These are phyloP conservation scores for Pristis pectinata DNA, from an alignment of 2,797 vertebrate genomes.

Conservation along the genomic window DNA sequence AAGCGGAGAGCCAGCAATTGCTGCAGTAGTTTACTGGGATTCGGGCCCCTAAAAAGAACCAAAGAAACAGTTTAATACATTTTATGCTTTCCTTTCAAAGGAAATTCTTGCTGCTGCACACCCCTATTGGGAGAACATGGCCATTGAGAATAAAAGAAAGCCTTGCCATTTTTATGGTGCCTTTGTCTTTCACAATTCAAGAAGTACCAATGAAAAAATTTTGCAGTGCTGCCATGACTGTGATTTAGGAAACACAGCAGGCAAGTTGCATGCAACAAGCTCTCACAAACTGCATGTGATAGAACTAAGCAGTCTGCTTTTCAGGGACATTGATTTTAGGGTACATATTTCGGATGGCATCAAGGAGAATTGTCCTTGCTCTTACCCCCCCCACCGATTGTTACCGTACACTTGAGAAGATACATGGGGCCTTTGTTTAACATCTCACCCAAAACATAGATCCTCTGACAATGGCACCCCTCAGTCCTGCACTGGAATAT, in stretches of 20 bases:
- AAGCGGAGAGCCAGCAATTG: slow-evolving; percentile 86
- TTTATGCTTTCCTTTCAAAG: not conserved
- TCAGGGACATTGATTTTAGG: not conserved
- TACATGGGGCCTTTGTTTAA: not conserved
- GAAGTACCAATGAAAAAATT: not conserved
- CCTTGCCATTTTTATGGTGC: not conserved
- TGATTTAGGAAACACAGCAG: not conserved
- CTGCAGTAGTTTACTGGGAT: slow-evolving; percentile 88
- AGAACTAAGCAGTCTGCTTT: not conserved
- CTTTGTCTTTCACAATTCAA: not conserved
- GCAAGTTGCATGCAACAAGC: not conserved
- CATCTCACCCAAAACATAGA: not conserved
- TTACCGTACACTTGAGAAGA: not conserved
- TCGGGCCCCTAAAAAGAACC: slow-evolving; percentile 74
- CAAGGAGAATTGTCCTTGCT: too few species aligned
- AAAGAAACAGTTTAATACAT: not conserved
- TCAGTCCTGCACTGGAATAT: not conserved
- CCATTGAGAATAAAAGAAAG: not conserved
- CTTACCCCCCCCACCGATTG: not conserved
- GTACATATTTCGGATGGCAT: not conserved
- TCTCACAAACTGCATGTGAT: not conserved
- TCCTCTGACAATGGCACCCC: not conserved
- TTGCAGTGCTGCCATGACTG: not conserved
- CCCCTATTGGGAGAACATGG: not conserved
- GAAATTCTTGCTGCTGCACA: not conserved